Evolutionary conservation across 2,888 invertebrate species (phyloP).

Genomic region (Eucriotettix oculatus): DNA sequence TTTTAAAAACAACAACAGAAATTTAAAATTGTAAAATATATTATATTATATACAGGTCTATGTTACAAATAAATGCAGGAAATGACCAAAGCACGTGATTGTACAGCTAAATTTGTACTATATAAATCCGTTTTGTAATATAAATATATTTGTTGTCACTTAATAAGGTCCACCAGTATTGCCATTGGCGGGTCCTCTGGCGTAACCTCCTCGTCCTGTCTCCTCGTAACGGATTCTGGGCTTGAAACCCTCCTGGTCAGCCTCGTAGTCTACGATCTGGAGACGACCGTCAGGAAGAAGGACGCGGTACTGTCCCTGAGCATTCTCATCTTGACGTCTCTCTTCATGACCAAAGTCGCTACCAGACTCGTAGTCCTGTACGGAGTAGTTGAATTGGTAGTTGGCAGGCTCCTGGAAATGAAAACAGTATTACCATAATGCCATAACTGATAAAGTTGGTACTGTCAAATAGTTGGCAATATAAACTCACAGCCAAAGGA

Average conservation of each 20-base stretch:
- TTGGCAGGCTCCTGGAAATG: conserved; percentile 19
- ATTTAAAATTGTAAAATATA: too few species aligned
- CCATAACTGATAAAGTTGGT: too few species aligned
- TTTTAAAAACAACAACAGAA: too few species aligned
- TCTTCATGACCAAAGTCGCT: conserved; percentile 27
- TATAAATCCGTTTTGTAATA: too few species aligned
- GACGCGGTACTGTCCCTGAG: conserved; percentile 26
- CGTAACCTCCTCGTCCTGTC: conserved; percentile 16
- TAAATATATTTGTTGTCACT: too few species aligned
- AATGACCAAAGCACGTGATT: too few species aligned
- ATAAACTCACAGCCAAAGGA: conserved; percentile 4
- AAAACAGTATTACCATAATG: too few species aligned
- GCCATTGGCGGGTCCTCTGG: neutral
- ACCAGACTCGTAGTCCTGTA: conserved; percentile 22
- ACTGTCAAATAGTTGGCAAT: too few species aligned
- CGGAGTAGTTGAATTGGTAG: conserved; percentile 25
- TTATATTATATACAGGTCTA: too few species aligned
- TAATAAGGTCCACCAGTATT: too few species aligned
- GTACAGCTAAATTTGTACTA: too few species aligned
- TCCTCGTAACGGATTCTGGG: conserved; percentile 47
- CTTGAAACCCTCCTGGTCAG: conserved; percentile 47
- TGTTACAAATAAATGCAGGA: too few species aligned
- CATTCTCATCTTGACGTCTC: conserved; percentile 24
- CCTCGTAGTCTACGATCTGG: conserved; percentile 50
- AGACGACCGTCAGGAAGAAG: conserved; percentile 25